Evolutionary conservation across 2,113 vertebrate species (phyloP), one percentile per base, ranked within the genome.

Genomic region (Gila orcuttii): DNA sequence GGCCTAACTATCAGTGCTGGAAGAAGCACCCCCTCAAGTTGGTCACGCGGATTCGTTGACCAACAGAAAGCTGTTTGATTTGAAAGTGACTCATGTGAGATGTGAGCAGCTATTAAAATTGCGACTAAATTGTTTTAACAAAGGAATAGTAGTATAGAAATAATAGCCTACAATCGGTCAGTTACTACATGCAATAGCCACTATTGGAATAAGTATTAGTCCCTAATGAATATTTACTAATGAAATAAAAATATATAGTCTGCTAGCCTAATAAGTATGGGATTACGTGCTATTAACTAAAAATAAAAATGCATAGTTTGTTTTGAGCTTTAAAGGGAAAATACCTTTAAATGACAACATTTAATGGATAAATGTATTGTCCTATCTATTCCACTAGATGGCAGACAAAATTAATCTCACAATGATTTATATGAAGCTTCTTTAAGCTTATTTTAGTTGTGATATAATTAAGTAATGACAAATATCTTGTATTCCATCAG

Each of bases 301-400:
- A 68, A 36, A 36, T 33, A 15, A 36, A 69, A 69, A 11, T 23
- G 12, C 19, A 36, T 36, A 33, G 6, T 5, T 71, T 2, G 33
- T 71, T 42, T 12, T 23, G 23, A 23, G 9, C 4, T 23, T 23
- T 71, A 71, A 12, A 23, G 23, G 10, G 36, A 19, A 39, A 71
- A 71, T 21, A 2, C 19, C 8, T 12, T 60, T 1, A 62, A 62
- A 25, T 25, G n/a, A 39, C 19, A 4, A 39, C 8, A 42, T 42
- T 42, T 9, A 69, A 69, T 10, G 3, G 8, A 42, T 9, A 10
- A 45, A 25, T 31, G 2, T 15, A 23, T 19, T 87, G 15, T 79
- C 33, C 15, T n/a, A 50, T 47, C 2, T 33, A 7, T 25, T 45
- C 79, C 59, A 80, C 36, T 80, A 47, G 79, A 80, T 80, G 79